Evolutionary conservation across 2,888 invertebrate species (phyloP).

Genomic region (Melanostoma mellinum): DNA sequence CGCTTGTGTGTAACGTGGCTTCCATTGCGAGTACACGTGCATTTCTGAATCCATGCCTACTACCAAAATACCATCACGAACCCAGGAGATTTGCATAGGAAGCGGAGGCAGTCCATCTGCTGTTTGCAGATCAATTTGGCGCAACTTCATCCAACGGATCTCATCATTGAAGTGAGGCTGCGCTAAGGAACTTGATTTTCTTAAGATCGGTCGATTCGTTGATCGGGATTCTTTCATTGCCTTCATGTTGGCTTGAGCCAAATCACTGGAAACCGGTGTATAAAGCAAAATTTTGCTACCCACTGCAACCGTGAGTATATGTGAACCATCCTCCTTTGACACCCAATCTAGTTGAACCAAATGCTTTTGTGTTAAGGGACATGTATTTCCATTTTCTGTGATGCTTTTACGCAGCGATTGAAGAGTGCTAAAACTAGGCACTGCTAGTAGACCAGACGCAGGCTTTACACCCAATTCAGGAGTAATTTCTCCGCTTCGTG

Average conservation of each 20-base stretch:
- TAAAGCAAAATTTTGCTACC: conserved; percentile 96
- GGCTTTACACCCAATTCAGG: conserved; percentile 79
- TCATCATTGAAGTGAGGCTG: conserved; percentile 95
- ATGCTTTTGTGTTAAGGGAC: conserved; percentile 94
- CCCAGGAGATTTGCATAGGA: conserved; percentile 99
- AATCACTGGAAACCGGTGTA: conserved; percentile 95
- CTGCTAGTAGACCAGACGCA: conserved; percentile 86
- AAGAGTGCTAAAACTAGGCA: conserved; percentile 94
- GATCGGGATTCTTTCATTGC: conserved; percentile 94
- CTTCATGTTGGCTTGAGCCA: conserved; percentile 96
- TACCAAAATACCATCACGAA: conserved; percentile 97
- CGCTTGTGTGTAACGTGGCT: conserved; percentile 83
- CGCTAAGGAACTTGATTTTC: conserved; percentile 95
- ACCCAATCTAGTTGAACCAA: conserved; percentile 99
- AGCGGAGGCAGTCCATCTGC: conserved; percentile 98
- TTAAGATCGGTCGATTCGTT: conserved; percentile 91
- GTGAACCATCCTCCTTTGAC: conserved; percentile 99
- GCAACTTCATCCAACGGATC: conserved; percentile 97
- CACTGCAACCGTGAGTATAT: conserved; percentile 97
- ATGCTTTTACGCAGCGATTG: conserved; percentile 94
- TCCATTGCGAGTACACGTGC: conserved; percentile 99
- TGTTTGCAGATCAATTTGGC: conserved; percentile 94
- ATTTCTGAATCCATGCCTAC: conserved; percentile 99
- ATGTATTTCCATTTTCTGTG: conserved; percentile 95
- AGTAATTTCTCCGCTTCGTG: conserved; percentile 83